Conservation (phyloP, 2,113 vertebrate species). For the Clinocottus analis region DNA sequence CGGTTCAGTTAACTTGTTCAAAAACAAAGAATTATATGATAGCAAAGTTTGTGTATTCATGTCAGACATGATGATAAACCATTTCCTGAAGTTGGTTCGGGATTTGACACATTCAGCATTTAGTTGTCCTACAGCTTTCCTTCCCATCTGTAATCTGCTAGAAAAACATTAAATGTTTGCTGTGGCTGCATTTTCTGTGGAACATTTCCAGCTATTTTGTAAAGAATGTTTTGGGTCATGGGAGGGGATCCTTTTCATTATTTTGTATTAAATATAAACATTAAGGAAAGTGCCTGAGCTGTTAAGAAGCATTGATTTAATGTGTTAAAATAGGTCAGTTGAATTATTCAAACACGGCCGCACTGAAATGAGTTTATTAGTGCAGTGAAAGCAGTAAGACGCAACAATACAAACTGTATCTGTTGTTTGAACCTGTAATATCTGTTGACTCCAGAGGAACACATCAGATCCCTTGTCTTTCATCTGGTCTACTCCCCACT, state of each 20-base stretch:
- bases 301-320: constrained; percentile 25
- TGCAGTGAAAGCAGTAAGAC: constrained; percentile 12
- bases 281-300: constrained; percentile 40
- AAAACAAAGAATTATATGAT: constrained; percentile 22
- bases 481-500: constrained; percentile 41
- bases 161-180: constrained; percentile 64
- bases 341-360: constrained; percentile 34
- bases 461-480: constrained; percentile 37
- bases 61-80: constrained; percentile 53
- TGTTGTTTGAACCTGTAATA: constrained; percentile 36
- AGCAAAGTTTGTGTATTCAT: constrained; percentile 28
- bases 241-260: constrained; percentile 8
- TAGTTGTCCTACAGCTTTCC: constrained; percentile 53
- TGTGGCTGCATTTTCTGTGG: constrained; percentile 52
- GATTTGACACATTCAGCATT: constrained; percentile 59
- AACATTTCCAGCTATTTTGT: constrained; percentile 58
- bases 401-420: constrained; percentile 12
- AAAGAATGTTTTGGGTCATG: constrained; percentile 45
- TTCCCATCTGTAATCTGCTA: constrained; percentile 59
- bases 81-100: constrained; percentile 51
- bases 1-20: constrained; percentile 9
- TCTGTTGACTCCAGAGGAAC: constrained; percentile 32
- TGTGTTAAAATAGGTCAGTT: constrained; percentile 49
- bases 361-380: constrained; percentile 30
- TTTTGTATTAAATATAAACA: constrained; percentile 38